phyloP scores from a whole-genome alignment of 2,797 vertebrate species.

The Bucorvus abyssinicus region DNA sequence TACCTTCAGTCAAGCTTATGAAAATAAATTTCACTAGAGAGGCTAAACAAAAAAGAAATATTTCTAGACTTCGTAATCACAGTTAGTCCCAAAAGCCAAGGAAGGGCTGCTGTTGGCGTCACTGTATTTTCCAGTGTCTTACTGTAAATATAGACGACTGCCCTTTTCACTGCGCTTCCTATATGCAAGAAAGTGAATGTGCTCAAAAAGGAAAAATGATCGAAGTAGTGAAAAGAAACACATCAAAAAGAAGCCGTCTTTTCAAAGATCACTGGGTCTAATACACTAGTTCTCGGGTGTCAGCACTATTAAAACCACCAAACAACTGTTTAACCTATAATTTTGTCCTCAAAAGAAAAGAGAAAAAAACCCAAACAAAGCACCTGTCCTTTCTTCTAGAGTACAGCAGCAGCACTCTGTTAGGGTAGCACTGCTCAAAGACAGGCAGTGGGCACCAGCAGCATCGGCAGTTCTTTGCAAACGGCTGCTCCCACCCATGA shows the following conservation, averaged over 20 bases:
- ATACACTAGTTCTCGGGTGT: background rate
- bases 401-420: background rate
- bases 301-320: background rate
- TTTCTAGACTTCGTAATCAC: background rate
- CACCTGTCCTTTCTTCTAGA: background rate
- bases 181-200: background rate
- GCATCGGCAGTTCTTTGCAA: background rate
- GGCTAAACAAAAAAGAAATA: background rate
- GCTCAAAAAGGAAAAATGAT: background rate
- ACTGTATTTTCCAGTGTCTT: background rate
- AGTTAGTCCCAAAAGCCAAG: background rate
- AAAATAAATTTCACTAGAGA: background rate
- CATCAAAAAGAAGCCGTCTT: background rate
- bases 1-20: background rate
- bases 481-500: background rate
- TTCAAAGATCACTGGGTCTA: background rate
- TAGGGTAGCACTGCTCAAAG: background rate
- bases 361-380: background rate
- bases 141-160: background rate
- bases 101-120: background rate
- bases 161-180: background rate
- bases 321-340: background rate
- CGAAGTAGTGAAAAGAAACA: background rate
- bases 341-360: background rate
- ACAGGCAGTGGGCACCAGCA: background rate